A percentile compares a stretch with the other conserved stretches of the same genome.
Evolutionary conservation across 1,140 invertebrate genomes (phyloP).

Genomic region (Marisa cornuarietis): DNA sequence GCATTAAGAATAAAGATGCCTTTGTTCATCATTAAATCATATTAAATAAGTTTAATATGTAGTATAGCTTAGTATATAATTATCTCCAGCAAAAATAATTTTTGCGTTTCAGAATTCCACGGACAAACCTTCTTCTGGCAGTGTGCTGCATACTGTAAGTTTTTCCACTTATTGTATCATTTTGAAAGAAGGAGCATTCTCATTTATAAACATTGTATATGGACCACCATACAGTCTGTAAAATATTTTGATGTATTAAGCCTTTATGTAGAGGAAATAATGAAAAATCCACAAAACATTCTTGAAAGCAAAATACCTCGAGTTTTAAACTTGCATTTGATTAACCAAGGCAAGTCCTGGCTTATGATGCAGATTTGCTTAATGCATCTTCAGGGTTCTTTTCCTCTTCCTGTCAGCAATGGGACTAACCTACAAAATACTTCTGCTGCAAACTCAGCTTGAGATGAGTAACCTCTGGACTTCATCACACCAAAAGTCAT

Average conservation of each 20-base stretch:
- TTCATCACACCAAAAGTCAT: constrained; percentile 12
- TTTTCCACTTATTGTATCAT: neutral
- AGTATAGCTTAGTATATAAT: too few species aligned
- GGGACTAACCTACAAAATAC: constrained; percentile 58
- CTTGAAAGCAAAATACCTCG: too few species aligned
- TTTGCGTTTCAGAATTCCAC: constrained; percentile 48
- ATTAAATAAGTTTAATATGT: too few species aligned
- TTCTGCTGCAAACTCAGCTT: constrained; percentile 52
- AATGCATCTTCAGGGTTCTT: constrained; percentile 44
- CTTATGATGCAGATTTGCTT: neutral
- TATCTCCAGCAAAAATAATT: too few species aligned
- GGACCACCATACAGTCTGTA: too few species aligned
- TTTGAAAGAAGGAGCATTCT: neutral
- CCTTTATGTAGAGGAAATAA: too few species aligned
- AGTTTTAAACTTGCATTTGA: too few species aligned
- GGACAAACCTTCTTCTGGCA: constrained; percentile 55
- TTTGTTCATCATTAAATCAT: too few species aligned
- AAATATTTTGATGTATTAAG: too few species aligned
- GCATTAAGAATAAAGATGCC: too few species aligned
- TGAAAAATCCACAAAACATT: too few species aligned
- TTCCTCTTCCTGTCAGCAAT: constrained; percentile 56
- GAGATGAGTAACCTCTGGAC: constrained; percentile 48
- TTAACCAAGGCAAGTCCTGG: too few species aligned
- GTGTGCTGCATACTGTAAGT: constrained; percentile 61
- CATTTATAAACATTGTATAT: neutral